These are phyloP conservation scores for Acanthosoma haemorrhoidale DNA, from an alignment of 2,888 invertebrate species.

Conservation along the genomic window DNA sequence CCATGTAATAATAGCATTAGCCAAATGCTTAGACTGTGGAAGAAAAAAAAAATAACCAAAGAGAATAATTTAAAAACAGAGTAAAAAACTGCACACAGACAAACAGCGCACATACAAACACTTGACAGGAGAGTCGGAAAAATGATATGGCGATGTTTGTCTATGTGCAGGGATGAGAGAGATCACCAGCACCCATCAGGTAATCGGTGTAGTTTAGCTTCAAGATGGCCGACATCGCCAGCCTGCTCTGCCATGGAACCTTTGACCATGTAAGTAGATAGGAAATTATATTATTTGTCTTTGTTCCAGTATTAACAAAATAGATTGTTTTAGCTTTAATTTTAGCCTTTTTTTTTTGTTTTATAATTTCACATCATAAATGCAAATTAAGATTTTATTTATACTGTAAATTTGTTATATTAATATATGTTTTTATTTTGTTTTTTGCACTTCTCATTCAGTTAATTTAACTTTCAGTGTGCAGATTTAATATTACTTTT, in stretches of 20 bases:
- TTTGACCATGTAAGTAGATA: conserved; percentile 3
- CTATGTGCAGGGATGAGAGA: conserved; percentile 50
- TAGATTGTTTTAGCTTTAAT: too few relatives aligned
- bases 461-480: too few relatives aligned
- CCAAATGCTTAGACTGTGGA: not conserved
- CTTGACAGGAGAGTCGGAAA: conserved; percentile 29
- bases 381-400: too few relatives aligned
- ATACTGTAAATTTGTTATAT: too few relatives aligned
- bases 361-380: too few relatives aligned
- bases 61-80: conserved; percentile 20
- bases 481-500: too few relatives aligned
- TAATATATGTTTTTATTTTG: too few relatives aligned
- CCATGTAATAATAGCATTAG: not conserved
- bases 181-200: not conserved
- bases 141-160: conserved; percentile 45
- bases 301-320: too few relatives aligned
- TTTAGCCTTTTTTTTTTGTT: too few relatives aligned
- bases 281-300: too few relatives aligned
- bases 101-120: conserved; percentile 38
- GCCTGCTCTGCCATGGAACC: too few relatives aligned
- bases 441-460: too few relatives aligned
- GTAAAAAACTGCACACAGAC: conserved; percentile 38
- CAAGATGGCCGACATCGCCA: not conserved
- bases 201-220: conserved; percentile 5
- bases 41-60: not conserved